These are phyloP conservation scores for Noctilio leporinus DNA, from an alignment of 2,113 vertebrate species.

Conservation along the genomic window DNA sequence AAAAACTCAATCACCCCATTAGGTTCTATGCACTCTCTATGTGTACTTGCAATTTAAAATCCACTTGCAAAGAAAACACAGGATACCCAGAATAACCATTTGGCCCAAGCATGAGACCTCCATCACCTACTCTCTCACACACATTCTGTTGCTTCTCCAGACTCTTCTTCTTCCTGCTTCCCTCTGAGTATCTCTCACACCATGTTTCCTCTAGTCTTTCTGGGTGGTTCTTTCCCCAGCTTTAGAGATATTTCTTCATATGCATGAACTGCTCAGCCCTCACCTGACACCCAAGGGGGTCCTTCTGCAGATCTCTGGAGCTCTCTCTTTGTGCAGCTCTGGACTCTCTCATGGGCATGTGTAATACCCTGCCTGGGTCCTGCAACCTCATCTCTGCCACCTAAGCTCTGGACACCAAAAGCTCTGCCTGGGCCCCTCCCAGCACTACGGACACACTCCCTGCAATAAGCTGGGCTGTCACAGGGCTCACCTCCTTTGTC, in stretches of 20 bases:
- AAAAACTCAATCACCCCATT: neutral
- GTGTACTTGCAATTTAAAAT: neutral
- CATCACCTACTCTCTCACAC: neutral
- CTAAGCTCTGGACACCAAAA: rapidly evolving
- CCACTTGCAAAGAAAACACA: neutral
- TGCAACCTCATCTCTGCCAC: neutral
- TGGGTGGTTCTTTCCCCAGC: neutral
- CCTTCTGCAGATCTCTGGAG: neutral
- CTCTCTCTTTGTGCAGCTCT: neutral
- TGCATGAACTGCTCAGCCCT: neutral
- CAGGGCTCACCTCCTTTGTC: rapidly evolving
- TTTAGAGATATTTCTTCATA: neutral
- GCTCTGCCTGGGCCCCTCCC: neutral
- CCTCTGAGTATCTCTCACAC: neutral
- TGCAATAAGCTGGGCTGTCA: neutral
- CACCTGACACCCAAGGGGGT: neutral
- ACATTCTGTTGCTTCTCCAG: neutral
- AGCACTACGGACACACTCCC: neutral
- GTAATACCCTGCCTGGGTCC: rapidly evolving
- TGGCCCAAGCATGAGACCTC: neutral
- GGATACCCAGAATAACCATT: neutral
- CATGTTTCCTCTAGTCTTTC: neutral
- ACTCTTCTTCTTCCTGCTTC: neutral
- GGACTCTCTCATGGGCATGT: rapidly evolving
- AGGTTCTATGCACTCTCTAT: neutral